phyloP scores from a whole-genome alignment of 2,113 vertebrate species.

The Salvator merianae region DNA sequence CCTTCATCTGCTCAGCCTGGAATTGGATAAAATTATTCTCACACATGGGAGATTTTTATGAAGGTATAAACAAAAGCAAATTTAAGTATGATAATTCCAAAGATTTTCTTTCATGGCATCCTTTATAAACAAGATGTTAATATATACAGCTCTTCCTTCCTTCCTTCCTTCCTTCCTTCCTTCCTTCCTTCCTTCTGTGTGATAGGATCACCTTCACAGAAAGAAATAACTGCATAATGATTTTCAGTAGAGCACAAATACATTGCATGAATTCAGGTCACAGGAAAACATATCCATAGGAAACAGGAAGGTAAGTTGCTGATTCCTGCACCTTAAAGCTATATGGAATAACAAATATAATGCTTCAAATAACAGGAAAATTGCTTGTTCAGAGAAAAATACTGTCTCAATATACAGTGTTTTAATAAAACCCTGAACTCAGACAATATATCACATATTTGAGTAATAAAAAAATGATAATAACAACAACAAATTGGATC shows the following conservation, averaged over 20 bases:
- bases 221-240: constrained; percentile 56
- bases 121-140: too few relatives aligned
- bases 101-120: too few relatives aligned
- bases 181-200: too few relatives aligned
- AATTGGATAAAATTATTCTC: too few relatives aligned
- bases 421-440: background rate
- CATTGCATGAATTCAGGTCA: background rate
- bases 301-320: background rate
- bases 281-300: constrained; percentile 35
- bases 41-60: too few relatives aligned
- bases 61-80: too few relatives aligned
- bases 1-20: too few relatives aligned
- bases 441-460: background rate
- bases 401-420: background rate
- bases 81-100: too few relatives aligned
- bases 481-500: too few relatives aligned
- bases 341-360: too few relatives aligned
- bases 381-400: background rate
- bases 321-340: constrained; percentile 9
- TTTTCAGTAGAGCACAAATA: constrained; percentile 44
- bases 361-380: background rate
- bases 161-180: too few relatives aligned
- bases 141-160: background rate
- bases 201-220: constrained; percentile 46
- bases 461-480: too few relatives aligned